Base-by-base conservation (phyloP, 2,113 vertebrate species). In the Protomyctophum bolini region DNA sequence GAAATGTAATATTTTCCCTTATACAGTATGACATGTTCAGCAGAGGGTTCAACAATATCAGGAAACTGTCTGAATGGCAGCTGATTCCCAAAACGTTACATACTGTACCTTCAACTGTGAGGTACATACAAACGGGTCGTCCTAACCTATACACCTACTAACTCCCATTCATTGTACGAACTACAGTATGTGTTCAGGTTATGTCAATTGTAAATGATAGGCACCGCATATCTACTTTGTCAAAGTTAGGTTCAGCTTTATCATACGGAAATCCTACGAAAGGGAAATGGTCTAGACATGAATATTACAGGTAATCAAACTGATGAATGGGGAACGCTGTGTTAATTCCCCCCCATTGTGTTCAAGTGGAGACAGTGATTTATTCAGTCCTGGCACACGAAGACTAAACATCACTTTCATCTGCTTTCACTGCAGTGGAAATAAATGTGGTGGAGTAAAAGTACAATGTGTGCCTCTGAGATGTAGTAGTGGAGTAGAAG, bases 31-130 rank as follows among this genome's bases (percentile, higher is more conserved):
- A 41, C 33, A 41, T 41, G 33, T 41, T 6, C 89, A 83, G 75
- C 70, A 33, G 57, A 81, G 68, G 68, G 59, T 72, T 6, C 66
- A 82, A 92, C 88, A 91, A 92, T 85, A 76, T 85, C 84, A 88
- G 92, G 89, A 92, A 91, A 69, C 73, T 70, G 80, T 74, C 55
- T 71, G 51, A 80, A 76, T 73, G 61, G 67, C 66, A 72, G 75
- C 63, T 75, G 57, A 77, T 83, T 73, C 82, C 78, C 64, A 73
- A 68, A 66, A 61, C 63, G n/a, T 47, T 6, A 33, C 21, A 21
- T 2, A 21, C 2, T 72, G 58, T 70, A 12, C 12, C 9, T 52
- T 0, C 10, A 12, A 75, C 75, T 5, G 6, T 28, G 63, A 51
- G 62, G 61, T 47, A 2, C 68, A 63, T n/a, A 69, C 57, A 70